Conservation (phyloP, 2,888 invertebrate genomes). For the Petrolisthes manimaculis region DNA sequence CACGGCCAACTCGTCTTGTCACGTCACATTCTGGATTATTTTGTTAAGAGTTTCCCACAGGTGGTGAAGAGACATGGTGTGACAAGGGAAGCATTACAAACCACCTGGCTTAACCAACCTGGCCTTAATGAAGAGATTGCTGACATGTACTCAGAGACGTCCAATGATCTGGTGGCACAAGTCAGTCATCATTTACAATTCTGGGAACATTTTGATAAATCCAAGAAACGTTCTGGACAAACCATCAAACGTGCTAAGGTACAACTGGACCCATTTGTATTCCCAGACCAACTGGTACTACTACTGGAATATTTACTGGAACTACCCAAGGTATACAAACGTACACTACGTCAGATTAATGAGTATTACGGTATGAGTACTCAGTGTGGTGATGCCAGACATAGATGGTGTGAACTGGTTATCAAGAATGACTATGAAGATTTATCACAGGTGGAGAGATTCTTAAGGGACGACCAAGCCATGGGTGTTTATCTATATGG, state of each 20-base stretch:
- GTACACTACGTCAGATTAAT: constrained; percentile 66
- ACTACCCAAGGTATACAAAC: constrained; percentile 62
- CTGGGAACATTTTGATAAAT: constrained; percentile 44
- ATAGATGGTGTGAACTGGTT: constrained; percentile 71
- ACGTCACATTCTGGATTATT: constrained; percentile 68
- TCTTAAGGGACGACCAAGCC: constrained; percentile 70
- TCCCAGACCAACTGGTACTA: constrained; percentile 67
- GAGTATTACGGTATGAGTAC: constrained; percentile 63
- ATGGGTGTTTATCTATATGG: constrained; percentile 72
- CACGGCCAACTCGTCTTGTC: constrained; percentile 70
- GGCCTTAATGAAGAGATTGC: constrained; percentile 49
- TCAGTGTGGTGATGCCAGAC: constrained; percentile 69
- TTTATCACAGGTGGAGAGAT: constrained; percentile 68
- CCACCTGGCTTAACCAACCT: constrained; percentile 54
- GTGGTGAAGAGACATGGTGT: constrained; percentile 18
- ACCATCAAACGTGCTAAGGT: constrained; percentile 36
- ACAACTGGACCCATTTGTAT: constrained; percentile 65
- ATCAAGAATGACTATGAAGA: constrained; percentile 68
- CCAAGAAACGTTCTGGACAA: constrained; percentile 25
- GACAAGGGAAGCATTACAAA: constrained; percentile 19
- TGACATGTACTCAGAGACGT: constrained; percentile 35
- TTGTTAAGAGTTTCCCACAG: constrained; percentile 66
- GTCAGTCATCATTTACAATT: constrained; percentile 37
- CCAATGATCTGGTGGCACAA: constrained; percentile 29
- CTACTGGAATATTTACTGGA: constrained; percentile 68